Percentiles rank a stretch among this genome's conserved stretches.
Conservation (phyloP, 64 coral and sea anemone genomes). For the Anthopleura sola region DNA sequence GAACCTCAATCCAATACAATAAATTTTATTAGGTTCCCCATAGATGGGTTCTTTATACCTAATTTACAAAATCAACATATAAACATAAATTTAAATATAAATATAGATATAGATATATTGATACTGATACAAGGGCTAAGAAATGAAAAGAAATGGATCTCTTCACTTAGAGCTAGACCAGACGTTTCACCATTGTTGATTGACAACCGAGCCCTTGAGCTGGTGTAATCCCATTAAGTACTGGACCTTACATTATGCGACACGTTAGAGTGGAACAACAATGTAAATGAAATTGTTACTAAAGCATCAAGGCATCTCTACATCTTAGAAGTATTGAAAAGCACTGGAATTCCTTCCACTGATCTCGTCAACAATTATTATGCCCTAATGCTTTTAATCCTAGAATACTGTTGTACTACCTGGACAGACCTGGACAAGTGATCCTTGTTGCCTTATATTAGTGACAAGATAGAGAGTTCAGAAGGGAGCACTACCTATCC, state of each 20-base stretch:
- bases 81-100: too few species aligned
- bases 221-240: neutral
- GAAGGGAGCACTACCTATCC: neutral
- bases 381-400: neutral
- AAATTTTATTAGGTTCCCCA: too few species aligned
- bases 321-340: neutral
- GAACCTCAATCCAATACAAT: neutral
- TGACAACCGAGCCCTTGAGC: neutral
- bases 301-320: slow-evolving; percentile 4
- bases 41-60: too few species aligned
- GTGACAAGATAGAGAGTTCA: neutral
- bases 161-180: too few species aligned
- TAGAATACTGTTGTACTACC: neutral
- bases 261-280: neutral
- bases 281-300: neutral
- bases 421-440: too few species aligned
- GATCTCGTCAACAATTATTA: neutral
- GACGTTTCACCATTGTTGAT: neutral
- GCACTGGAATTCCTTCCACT: neutral
- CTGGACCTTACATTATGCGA: neutral
- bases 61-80: too few species aligned
- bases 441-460: neutral
- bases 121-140: too few species aligned
- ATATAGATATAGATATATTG: too few species aligned
- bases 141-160: neutral